phyloP scores from a whole-genome alignment of 92 coral and sea anemone genomes.

The Scolanthus callimorphus region DNA sequence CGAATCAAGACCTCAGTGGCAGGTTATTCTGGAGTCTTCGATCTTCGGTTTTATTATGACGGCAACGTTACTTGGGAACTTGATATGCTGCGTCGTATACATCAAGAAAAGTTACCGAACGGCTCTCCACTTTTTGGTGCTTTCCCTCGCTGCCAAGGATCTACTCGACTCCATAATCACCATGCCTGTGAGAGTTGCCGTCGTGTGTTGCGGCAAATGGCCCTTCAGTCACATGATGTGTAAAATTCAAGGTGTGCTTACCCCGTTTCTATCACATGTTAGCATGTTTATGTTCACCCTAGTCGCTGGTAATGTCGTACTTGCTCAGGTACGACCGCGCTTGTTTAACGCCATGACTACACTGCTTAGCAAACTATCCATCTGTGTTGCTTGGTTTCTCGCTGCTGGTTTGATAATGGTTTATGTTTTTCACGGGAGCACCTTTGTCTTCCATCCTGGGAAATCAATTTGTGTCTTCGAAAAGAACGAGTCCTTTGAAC shows the following conservation, averaged over 20 bases:
- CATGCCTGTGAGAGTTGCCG: neutral
- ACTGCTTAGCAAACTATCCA: neutral
- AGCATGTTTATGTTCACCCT: neutral
- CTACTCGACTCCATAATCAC: neutral
- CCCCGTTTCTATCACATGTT: neutral
- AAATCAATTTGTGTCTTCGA: neutral
- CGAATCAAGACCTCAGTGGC: neutral
- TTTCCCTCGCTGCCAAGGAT: neutral
- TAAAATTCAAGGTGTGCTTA: neutral
- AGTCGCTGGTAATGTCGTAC: neutral
- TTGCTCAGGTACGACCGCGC: neutral
- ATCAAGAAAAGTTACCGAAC: neutral
- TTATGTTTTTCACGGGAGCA: neutral
- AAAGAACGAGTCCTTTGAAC: neutral
- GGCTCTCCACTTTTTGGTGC: neutral
- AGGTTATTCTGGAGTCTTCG: neutral
- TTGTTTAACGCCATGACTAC: neutral
- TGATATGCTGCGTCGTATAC: neutral
- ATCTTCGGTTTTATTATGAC: neutral
- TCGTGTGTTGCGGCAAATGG: neutral
- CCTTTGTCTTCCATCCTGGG: conserved; percentile 1
- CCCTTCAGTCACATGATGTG: neutral
- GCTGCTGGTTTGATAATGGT: neutral
- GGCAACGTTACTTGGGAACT: neutral
- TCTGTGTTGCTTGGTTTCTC: neutral